Conservation (phyloP, 2,113 vertebrate species). For the Proterorhinus semilunaris region DNA sequence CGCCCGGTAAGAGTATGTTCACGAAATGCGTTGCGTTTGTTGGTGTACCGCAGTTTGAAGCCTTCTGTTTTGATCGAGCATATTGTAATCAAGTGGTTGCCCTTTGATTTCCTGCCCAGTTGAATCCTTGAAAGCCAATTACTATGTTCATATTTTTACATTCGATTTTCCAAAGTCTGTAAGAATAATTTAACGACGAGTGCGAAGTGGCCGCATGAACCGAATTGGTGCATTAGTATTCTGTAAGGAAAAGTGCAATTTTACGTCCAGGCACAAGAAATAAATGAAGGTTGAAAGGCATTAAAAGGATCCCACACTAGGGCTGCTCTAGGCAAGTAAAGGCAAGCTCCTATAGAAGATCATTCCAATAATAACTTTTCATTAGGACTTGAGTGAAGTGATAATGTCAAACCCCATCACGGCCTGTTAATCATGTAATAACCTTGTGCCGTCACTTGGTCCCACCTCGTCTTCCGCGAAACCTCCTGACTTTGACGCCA, state of each 20-base stretch:
- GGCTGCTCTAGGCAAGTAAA: background rate
- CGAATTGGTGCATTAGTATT: background rate
- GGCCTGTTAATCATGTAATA: background rate
- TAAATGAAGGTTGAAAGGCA: background rate
- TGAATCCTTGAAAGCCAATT: too few species aligned
- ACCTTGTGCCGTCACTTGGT: slow-evolving; percentile 13
- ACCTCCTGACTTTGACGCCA: slow-evolving; percentile 30
- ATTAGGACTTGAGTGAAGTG: background rate
- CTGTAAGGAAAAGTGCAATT: background rate
- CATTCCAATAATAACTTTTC: background rate
- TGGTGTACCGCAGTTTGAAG: too few species aligned
- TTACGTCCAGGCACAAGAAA: background rate
- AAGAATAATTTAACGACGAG: background rate
- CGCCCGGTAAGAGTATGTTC: too few species aligned
- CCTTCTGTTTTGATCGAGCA: too few species aligned
- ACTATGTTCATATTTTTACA: too few species aligned
- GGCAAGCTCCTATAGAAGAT: background rate
- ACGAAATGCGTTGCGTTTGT: too few species aligned
- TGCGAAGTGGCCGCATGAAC: background rate
- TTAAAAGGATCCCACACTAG: background rate
- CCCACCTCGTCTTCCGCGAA: slow-evolving; percentile 14
- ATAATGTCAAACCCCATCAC: background rate
- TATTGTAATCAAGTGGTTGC: too few species aligned
- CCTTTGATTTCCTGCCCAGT: too few species aligned
- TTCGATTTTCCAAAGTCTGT: too few species aligned